These are phyloP conservation scores for Sarcophaga caerulescens DNA, from an alignment of 2,888 invertebrate species.

Conservation along the genomic window DNA sequence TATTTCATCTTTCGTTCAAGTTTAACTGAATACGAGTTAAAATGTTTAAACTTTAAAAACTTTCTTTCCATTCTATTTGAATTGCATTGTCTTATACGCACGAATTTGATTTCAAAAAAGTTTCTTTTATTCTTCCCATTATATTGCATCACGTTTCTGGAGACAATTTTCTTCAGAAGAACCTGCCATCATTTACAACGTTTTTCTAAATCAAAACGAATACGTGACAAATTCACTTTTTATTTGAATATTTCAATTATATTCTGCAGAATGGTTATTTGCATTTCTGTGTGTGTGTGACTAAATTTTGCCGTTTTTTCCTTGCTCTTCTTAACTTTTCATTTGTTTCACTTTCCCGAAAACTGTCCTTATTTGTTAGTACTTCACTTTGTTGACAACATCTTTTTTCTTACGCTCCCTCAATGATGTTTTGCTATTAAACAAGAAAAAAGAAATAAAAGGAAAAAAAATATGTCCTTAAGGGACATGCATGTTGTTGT, in stretches of 20 bases:
- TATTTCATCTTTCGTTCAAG: no score
- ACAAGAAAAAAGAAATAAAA: neutral
- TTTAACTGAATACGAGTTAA: no score
- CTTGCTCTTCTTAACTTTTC: neutral
- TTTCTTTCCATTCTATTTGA: no score
- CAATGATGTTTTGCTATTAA: neutral
- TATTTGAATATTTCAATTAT: conserved; percentile 46
- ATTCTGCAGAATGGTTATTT: conserved; percentile 12
- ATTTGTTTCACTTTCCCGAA: conserved; percentile 1
- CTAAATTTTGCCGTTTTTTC: neutral
- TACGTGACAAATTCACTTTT: conserved; percentile 66
- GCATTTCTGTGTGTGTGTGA: conserved; percentile 10
- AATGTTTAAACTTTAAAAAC: no score
- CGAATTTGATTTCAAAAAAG: no score
- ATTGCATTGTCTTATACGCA: no score
- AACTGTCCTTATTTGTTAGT: conserved; percentile 39
- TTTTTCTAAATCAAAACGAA: conserved; percentile 33
- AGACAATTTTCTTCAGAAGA: no score
- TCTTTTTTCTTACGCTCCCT: neutral
- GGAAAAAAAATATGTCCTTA: conserved; percentile 10
- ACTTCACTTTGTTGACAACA: conserved; percentile 51
- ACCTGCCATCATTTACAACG: neutral
- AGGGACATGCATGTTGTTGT: conserved; percentile 13
- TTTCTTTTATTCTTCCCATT: no score
- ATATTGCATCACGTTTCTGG: no score